Evolutionary conservation across 2,113 vertebrate genomes (phyloP).

Genomic region (Cebus imitator): DNA sequence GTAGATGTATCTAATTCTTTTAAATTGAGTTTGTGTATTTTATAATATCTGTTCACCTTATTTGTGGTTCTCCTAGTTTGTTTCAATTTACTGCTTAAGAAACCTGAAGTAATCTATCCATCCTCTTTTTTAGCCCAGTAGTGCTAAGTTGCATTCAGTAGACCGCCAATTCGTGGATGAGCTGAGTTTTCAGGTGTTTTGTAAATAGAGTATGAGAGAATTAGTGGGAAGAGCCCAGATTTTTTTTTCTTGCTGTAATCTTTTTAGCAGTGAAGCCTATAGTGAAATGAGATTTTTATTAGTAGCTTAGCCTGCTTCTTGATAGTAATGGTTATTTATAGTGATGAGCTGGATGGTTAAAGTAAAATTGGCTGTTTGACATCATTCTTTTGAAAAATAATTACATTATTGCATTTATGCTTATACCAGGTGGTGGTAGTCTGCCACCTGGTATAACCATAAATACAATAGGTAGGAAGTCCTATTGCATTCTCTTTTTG

Average conservation of each 20-base stretch:
- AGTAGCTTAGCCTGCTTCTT: slow-evolving; percentile 43
- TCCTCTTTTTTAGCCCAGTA: slow-evolving; percentile 28
- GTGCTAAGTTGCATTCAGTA: slow-evolving; percentile 21
- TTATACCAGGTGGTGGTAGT: background rate
- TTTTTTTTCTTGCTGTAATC: background rate
- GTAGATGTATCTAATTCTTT: slow-evolving; percentile 51
- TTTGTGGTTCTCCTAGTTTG: slow-evolving; percentile 16
- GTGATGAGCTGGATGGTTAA: background rate
- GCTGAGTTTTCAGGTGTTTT: slow-evolving; percentile 19
- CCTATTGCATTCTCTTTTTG: background rate
- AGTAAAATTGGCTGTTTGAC: slow-evolving; percentile 18
- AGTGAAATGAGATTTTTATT: slow-evolving; percentile 53
- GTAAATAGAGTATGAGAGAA: slow-evolving; percentile 40
- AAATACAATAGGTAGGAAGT: background rate
- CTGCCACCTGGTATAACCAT: too few species aligned
- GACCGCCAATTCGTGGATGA: background rate
- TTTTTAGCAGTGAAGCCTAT: slow-evolving; percentile 32
- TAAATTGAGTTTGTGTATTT: slow-evolving; percentile 36
- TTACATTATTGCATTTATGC: slow-evolving; percentile 9
- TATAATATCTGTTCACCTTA: slow-evolving; percentile 45
- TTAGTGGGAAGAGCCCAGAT: background rate
- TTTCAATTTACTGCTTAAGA: slow-evolving; percentile 48
- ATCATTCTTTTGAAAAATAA: slow-evolving; percentile 30
- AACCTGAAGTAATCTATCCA: background rate
- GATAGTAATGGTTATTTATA: slow-evolving; percentile 45